Conservation (phyloP, 2,113 vertebrate genomes). For the Corvus cornix region DNA sequence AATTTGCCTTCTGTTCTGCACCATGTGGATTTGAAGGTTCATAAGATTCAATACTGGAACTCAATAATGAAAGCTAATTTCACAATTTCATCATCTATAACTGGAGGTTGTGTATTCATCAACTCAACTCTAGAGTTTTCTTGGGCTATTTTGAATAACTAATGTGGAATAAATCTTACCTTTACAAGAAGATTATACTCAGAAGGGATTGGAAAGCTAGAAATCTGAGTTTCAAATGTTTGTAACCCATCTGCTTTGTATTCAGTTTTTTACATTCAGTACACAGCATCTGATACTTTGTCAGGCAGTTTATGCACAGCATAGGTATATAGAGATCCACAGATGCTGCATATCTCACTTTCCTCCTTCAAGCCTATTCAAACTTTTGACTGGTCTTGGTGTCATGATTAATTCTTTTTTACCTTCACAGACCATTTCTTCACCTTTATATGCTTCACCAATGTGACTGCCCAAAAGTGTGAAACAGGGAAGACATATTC, state of each 20-base stretch:
- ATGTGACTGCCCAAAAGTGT: background rate
- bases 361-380: background rate
- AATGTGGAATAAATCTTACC: background rate
- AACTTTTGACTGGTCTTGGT: background rate
- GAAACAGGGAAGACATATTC: background rate
- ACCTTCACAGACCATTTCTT: background rate
- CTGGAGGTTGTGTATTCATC: background rate
- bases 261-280: constrained; percentile 39
- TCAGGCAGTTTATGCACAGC: background rate
- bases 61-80: constrained; percentile 21
- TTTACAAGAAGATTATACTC: background rate
- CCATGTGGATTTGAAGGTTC: constrained; percentile 27
- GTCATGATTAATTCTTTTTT: background rate
- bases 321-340: background rate
- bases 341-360: background rate
- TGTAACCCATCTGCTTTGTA: constrained; percentile 51
- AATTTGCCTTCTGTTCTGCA: constrained; percentile 47
- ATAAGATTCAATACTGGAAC: background rate
- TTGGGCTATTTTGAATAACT: background rate
- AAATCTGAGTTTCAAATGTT: constrained; percentile 50
- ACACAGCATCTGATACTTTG: background rate
- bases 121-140: background rate
- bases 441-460: background rate
- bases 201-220: background rate
- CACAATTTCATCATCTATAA: background rate